A percentile compares a stretch with the other conserved stretches of the same genome.
Evolutionary conservation across 2,113 vertebrate genomes (phyloP).

Genomic region (Hippotragus niger): DNA sequence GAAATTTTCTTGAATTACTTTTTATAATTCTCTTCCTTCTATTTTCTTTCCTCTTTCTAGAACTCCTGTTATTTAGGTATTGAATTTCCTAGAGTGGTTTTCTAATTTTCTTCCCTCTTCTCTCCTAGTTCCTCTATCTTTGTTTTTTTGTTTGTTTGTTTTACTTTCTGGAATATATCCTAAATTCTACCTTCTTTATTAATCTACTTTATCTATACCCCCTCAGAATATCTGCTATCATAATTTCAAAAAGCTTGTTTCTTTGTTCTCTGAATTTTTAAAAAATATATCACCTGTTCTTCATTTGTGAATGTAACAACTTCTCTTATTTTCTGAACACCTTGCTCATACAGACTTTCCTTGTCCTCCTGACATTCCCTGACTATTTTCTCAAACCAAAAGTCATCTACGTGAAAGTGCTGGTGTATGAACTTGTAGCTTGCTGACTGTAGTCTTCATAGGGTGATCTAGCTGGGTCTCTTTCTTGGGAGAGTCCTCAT

Average conservation of each 20-base stretch:
- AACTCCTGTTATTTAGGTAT: neutral
- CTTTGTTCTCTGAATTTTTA: neutral
- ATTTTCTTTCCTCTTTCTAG: neutral
- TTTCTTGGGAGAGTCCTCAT: neutral
- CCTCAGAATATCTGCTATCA: neutral
- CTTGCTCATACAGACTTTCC: neutral
- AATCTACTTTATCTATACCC: neutral
- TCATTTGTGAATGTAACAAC: neutral
- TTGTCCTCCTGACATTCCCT: neutral
- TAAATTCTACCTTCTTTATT: neutral
- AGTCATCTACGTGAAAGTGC: neutral
- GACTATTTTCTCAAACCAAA: neutral
- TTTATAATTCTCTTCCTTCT: neutral
- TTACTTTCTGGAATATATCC: neutral
- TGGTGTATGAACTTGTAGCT: neutral
- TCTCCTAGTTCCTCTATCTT: neutral
- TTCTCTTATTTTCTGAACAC: constrained; percentile 9
- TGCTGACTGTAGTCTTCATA: neutral
- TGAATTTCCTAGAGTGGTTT: neutral
- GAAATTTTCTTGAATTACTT: neutral
- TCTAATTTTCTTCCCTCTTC: neutral
- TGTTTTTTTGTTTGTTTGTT: neutral
- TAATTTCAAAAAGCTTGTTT: neutral
- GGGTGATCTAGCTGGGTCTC: neutral
- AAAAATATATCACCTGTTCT: neutral